Evolutionary conservation across 2,113 vertebrate genomes (phyloP).

Genomic region (Theristicus caerulescens): DNA sequence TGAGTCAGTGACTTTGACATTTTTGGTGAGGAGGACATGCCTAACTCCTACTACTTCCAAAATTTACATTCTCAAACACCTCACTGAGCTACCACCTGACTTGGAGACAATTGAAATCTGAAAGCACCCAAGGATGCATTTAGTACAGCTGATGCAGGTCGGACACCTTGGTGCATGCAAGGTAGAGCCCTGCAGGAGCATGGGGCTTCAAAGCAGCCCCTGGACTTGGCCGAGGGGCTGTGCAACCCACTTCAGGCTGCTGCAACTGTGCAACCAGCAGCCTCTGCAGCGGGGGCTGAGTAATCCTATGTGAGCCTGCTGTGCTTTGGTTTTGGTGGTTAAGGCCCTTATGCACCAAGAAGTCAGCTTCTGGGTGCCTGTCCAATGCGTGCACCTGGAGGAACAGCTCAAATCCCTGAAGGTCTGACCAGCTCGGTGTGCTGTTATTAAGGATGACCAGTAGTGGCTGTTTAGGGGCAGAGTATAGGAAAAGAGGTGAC

Average conservation of each 20-base stretch:
- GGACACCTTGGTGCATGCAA: not conserved
- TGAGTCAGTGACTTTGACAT: not conserved
- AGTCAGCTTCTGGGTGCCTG: not conserved
- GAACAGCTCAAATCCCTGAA: not conserved
- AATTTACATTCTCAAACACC: not conserved
- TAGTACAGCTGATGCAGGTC: not conserved
- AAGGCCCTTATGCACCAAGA: not conserved
- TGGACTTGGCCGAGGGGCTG: not conserved
- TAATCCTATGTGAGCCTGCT: not conserved
- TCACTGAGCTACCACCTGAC: not conserved
- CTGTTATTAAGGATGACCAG: not conserved
- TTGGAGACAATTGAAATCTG: not conserved
- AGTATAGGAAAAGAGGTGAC: not conserved
- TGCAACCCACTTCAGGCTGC: not conserved
- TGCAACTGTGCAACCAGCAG: not conserved
- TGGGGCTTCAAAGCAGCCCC: not conserved
- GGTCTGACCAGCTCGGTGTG: not conserved
- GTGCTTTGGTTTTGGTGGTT: not conserved
- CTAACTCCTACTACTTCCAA: not conserved
- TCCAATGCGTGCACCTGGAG: rapidly evolving
- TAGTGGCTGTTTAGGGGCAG: not conserved
- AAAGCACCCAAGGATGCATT: not conserved
- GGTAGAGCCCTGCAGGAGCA: not conserved
- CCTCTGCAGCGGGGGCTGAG: not conserved
- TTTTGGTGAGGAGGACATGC: not conserved